Conservation (phyloP, 2,113 vertebrate genomes). For the Hippocampus abdominalis region DNA sequence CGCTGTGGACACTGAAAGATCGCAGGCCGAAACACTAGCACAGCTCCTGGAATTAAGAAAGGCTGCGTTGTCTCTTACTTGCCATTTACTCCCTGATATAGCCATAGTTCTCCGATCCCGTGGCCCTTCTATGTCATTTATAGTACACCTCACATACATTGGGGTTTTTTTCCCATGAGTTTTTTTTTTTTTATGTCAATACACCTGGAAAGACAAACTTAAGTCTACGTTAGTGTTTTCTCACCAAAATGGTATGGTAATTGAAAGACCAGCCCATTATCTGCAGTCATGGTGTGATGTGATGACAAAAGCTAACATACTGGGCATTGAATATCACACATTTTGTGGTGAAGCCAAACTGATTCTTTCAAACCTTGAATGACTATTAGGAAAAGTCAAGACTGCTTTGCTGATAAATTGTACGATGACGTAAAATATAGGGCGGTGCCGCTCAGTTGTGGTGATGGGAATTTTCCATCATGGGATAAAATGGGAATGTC, state of each 20-base stretch:
- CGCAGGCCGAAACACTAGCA: constrained; percentile 55
- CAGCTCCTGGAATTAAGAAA: constrained; percentile 39
- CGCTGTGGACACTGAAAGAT: constrained; percentile 65
- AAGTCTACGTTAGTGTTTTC: constrained; percentile 15
- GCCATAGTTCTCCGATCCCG: constrained; percentile 25
- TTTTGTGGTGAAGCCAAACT: constrained; percentile 29
- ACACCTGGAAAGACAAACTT: constrained; percentile 19
- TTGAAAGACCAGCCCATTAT: constrained; percentile 29
- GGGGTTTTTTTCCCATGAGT: neutral
- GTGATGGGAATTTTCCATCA: constrained; percentile 66
- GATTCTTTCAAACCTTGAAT: constrained; percentile 47
- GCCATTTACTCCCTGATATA: constrained; percentile 61
- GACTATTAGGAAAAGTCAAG: constrained; percentile 40
- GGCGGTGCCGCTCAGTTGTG: constrained; percentile 20
- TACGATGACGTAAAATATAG: constrained; percentile 42
- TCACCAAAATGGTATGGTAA: constrained; percentile 9
- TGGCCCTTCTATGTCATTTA: constrained; percentile 10
- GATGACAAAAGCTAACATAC: constrained; percentile 45
- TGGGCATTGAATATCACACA: constrained; percentile 42
- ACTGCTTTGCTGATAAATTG: constrained; percentile 41
- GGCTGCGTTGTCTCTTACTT: constrained; percentile 34
- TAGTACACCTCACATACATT: no score
- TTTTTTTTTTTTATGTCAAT: neutral
- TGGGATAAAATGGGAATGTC: constrained; percentile 58
- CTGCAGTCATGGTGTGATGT: constrained; percentile 20